Evolutionary conservation across 2,113 vertebrate genomes (phyloP).

Genomic region (Dunckerocampus dactyliophorus): DNA sequence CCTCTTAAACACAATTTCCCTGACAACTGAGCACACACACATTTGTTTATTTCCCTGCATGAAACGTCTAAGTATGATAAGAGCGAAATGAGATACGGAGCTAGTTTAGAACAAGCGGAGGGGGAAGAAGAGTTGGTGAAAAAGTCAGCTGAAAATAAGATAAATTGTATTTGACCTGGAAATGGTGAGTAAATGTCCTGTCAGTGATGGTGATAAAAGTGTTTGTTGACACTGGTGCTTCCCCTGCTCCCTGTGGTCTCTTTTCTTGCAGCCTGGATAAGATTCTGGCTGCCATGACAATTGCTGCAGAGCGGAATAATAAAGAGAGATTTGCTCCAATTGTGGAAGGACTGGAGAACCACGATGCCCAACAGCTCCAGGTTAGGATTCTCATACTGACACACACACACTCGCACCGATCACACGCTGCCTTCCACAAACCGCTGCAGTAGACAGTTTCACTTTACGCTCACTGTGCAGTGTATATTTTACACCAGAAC

Average conservation of each 20-base stretch:
- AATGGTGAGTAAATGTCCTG: conserved; percentile 53
- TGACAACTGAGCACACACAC: conserved; percentile 40
- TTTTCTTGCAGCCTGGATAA: conserved; percentile 81
- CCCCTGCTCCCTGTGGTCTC: conserved; percentile 21
- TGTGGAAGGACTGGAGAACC: conserved; percentile 94
- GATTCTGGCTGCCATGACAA: conserved; percentile 92
- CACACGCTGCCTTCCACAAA: not conserved
- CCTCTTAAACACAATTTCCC: conserved; percentile 21
- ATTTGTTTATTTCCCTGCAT: conserved; percentile 31
- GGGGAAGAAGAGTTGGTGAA: conserved; percentile 17
- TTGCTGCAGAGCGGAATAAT: conserved; percentile 88
- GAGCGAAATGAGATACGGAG: conserved; percentile 35
- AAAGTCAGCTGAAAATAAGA: conserved; percentile 23
- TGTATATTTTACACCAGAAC: not conserved
- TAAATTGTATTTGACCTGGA: conserved; percentile 38
- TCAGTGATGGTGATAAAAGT: conserved; percentile 49
- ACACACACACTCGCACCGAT: not conserved
- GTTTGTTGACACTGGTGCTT: conserved; percentile 64
- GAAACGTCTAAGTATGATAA: conserved; percentile 23
- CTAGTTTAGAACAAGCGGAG: conserved; percentile 27
- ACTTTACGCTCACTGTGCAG: not conserved
- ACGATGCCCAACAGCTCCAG: conserved; percentile 93
- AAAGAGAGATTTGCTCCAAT: conserved; percentile 90
- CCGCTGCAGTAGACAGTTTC: not conserved
- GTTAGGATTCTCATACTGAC: conserved; percentile 38